phyloP scores from a whole-genome alignment of 2,113 vertebrate species.

The Tragelaphus buxtoni region DNA sequence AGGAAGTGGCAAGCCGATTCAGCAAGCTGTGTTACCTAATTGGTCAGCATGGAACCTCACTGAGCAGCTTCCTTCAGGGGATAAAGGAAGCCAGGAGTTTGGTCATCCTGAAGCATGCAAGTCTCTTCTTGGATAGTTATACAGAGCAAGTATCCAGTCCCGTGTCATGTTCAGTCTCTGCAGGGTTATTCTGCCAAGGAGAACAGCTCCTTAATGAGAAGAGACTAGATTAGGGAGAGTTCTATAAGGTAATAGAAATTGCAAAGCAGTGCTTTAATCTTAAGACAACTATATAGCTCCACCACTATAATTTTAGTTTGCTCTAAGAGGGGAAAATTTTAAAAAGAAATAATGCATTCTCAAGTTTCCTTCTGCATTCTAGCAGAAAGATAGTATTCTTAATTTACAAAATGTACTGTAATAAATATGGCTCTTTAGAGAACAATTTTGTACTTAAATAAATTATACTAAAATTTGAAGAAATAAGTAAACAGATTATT shows the following conservation, averaged over 20 bases:
- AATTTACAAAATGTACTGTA: neutral
- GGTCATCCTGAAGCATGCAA: conserved; percentile 89
- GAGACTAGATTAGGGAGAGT: conserved; percentile 65
- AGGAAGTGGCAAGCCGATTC: conserved; percentile 88
- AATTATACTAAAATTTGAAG: conserved; percentile 34
- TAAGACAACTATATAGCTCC: conserved; percentile 34
- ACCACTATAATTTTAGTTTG: conserved; percentile 30
- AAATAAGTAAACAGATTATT: conserved; percentile 3
- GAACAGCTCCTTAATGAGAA: conserved; percentile 60
- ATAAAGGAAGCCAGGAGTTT: conserved; percentile 87
- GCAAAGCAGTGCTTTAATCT: conserved; percentile 38
- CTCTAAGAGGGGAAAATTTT: neutral
- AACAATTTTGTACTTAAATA: neutral
- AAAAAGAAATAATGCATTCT: neutral
- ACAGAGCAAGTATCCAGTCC: conserved; percentile 85
- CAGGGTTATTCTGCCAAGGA: conserved; percentile 58
- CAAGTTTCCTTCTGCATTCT: neutral
- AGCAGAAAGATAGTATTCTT: neutral
- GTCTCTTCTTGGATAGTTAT: conserved; percentile 92
- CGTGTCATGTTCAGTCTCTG: conserved; percentile 65
- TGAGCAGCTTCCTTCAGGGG: conserved; percentile 90
- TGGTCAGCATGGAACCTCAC: conserved; percentile 91
- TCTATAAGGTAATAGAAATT: conserved; percentile 41
- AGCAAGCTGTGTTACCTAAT: conserved; percentile 92
- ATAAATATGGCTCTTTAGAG: neutral